These are phyloP conservation scores for Uromys caudimaculatus DNA, from an alignment of 2,797 vertebrate genomes.

Conservation along the genomic window DNA sequence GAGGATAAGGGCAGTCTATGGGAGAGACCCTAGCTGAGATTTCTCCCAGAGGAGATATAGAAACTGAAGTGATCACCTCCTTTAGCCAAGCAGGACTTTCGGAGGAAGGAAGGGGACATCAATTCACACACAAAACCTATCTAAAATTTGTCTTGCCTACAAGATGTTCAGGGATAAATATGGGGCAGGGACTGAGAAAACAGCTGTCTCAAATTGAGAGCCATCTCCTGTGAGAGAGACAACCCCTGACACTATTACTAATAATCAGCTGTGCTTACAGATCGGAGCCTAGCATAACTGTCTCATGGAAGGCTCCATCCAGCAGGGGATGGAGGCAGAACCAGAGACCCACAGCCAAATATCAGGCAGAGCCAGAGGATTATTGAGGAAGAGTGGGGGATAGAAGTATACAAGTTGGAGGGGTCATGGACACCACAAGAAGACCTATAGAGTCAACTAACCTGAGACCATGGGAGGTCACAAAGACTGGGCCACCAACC, in stretches of 20 bases:
- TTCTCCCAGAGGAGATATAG: background rate
- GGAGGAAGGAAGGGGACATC: background rate
- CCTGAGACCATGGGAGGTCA: background rate
- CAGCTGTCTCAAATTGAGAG: background rate
- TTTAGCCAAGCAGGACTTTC: background rate
- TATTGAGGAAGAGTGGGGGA: background rate
- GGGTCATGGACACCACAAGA: background rate
- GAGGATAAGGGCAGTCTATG: too few species aligned
- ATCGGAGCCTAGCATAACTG: background rate
- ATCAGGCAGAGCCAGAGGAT: background rate
- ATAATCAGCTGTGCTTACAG: background rate
- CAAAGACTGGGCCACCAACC: background rate
- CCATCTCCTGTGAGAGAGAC: background rate
- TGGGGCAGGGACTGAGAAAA: background rate
- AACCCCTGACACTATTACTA: background rate
- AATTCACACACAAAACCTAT: background rate
- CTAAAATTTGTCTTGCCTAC: background rate
- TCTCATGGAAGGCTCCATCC: background rate
- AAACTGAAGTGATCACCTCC: background rate
- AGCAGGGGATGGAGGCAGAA: background rate
- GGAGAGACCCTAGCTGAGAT: background rate
- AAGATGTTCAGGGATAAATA: background rate
- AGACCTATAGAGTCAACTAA: background rate
- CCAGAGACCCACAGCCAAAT: background rate
- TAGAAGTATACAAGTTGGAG: background rate